Base-by-base conservation (phyloP, 2,113 vertebrate species). In the Rhynchopsitta pachyrhyncha region DNA sequence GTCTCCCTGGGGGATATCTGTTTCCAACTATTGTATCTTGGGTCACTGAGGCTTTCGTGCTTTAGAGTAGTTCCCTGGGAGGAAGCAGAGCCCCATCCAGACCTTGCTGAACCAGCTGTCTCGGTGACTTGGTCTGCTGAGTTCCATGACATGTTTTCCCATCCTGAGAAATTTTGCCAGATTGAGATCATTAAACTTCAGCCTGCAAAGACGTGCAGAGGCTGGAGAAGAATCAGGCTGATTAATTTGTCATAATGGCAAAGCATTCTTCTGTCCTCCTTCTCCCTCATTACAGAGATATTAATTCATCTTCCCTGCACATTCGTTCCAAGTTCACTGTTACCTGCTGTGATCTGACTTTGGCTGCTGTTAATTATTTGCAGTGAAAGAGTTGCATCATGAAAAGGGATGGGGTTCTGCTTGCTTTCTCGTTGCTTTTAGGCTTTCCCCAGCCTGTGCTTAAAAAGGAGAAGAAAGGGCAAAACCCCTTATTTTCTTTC, bases 231-330 rank as follows among this genome's bases (percentile, higher is more conserved):
- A 95, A 69, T 9, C 14, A 63, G 28, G 46, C 74, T 93, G 92
- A 96, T 96, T 73, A 76, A 96, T 96, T 89, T 92, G 92, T 95
- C 93, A 87, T 77, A 63, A 87, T 35, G 74, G 92, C 92, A 85
- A 37, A 96, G 70, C 3, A 7, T 79, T 94, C 69, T 81, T 57
- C 25, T 95, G 91, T 91, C 91, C 92, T 96, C 86, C 93, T 93
- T 92, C 89, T 90, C 66, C 63, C 92, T 96, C 91, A n/a, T 94
- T 89, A 85, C 70, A 16, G 84, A 57, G 57, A 82, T 91, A 87
- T 85, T 96, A 47, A 71, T 78, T 97, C 95, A 89, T 91, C 96
- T 86, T 59, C 90, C 63, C 82, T 80, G 87, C 55, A 52, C 66
- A 50, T 93, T 91, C 67, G 59, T 84, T 96, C 89, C 92, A 75